Evolutionary conservation across 2,797 vertebrate species (phyloP), one percentile per base, ranked within the genome.

Genomic region (Neosilurus mollespiculum): DNA sequence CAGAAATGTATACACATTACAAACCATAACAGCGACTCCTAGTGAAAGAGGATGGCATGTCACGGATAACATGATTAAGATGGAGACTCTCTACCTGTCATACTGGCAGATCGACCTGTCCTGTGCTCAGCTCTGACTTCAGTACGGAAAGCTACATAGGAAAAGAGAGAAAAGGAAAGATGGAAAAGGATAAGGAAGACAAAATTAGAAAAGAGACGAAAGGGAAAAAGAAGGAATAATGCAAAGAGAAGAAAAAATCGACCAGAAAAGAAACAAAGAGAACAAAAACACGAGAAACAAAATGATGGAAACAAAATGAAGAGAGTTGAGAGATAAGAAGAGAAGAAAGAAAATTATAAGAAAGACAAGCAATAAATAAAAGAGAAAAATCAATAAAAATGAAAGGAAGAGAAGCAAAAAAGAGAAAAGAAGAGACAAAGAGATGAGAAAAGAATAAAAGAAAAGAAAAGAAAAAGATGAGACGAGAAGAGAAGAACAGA

Each of bases 81-180:
- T 16, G 10, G 37, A 69, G 16, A 34, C 8, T 70, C 8, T 70
- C 81, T 93, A 95, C 95, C 95, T 92, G 94, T 93, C 94, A 94
- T 94, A 86, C 92, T 93, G 24, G 93, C 89, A 71, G 93, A 92
- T 78, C 95, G 92, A 87, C 95, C 94, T 89, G 93, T 93, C 92
- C 94, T 91, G 54, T 95, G 92, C 84, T 95, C 94, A 72, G 94
- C 93, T 87, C 92, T 93, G 91, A 94, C 93, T 85, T 95, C 94
- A 82, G 93, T 86, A 81, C 87, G 92, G 89, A 95, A 94, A 0
- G 94, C 95, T 96, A 81, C 37, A 80, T 71, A 70, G 67, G 61
- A 82, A 62, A 26, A 85, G 15, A 54, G 30, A 83, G 81, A 69
- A 83, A 24, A 73, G 81, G 54, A 83, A n/a, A 69, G 37, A 53